Conservation (phyloP, 2,113 vertebrate genomes). For the Chascanopsetta lugubris region DNA sequence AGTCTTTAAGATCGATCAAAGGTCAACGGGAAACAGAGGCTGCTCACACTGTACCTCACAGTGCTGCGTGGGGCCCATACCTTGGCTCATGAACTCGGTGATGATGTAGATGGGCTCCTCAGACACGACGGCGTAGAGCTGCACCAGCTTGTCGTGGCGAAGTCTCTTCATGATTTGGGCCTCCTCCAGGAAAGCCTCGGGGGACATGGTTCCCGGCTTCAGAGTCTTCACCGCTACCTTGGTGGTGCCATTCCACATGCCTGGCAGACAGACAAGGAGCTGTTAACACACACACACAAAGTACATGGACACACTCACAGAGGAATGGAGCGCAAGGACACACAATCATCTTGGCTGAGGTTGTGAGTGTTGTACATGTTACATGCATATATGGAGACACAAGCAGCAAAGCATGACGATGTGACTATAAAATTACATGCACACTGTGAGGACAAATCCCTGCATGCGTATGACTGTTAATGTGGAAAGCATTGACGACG, state of each 20-base stretch:
- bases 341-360: not conserved
- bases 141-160: slow-evolving; percentile 97
- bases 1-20: too few relatives aligned
- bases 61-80: slow-evolving; percentile 71
- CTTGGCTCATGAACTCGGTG: slow-evolving; percentile 96
- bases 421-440: slow-evolving; percentile 1
- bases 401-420: slow-evolving; percentile 56
- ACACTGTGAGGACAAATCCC: slow-evolving; percentile 27
- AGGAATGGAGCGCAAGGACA: not conserved
- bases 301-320: slow-evolving; percentile 4
- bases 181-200: slow-evolving; percentile 96
- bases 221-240: slow-evolving; percentile 98
- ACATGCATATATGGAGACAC: slow-evolving; percentile 9
- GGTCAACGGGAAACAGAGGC: too few relatives aligned
- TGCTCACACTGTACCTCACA: slow-evolving; percentile 30
- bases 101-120: slow-evolving; percentile 99
- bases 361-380: not conserved
- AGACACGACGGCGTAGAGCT: slow-evolving; percentile 96
- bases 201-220: slow-evolving; percentile 97
- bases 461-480: slow-evolving; percentile 50
- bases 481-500: slow-evolving; percentile 54
- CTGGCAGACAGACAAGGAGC: slow-evolving; percentile 71
- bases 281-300: slow-evolving; percentile 28
- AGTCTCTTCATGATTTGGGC: slow-evolving; percentile 99
- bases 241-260: slow-evolving; percentile 95